Percentiles rank a stretch among this genome's conserved stretches.
Evolutionary conservation across 2,113 vertebrate genomes (phyloP).

Genomic region (Candoia aspera): DNA sequence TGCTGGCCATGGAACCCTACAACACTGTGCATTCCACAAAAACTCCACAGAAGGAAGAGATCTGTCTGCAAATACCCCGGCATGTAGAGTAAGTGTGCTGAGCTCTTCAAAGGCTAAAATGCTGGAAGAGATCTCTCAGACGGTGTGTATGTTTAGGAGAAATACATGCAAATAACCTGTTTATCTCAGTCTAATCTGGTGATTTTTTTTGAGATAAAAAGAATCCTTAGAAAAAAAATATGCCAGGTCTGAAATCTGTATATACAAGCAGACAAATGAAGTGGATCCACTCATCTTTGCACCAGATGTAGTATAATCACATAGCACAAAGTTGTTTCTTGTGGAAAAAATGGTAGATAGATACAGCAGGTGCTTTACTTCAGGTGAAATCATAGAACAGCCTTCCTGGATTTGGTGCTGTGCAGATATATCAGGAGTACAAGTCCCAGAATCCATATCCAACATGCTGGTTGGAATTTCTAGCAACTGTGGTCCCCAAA

Average conservation of each 20-base stretch:
- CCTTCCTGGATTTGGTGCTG: no score
- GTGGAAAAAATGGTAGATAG: background rate
- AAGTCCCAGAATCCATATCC: no score
- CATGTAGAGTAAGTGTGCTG: background rate
- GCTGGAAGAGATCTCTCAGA: background rate
- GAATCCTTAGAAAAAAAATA: background rate
- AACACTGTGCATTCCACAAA: background rate
- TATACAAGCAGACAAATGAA: background rate
- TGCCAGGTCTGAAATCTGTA: background rate
- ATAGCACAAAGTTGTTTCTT: background rate
- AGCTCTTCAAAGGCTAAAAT: background rate
- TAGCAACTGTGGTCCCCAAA: no score
- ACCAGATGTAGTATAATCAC: background rate
- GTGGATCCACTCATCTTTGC: background rate
- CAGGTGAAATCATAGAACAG: no score
- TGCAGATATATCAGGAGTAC: no score
- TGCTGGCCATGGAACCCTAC: background rate
- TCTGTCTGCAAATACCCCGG: background rate
- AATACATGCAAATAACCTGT: background rate
- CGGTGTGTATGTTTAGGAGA: background rate
- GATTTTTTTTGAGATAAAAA: background rate
- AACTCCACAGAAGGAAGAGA: background rate
- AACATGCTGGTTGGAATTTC: no score
- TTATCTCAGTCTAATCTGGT: background rate
- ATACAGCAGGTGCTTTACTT: no score